phyloP scores from a whole-genome alignment of 2,888 invertebrate species.

The Spatulosminthurus flaviceps region DNA sequence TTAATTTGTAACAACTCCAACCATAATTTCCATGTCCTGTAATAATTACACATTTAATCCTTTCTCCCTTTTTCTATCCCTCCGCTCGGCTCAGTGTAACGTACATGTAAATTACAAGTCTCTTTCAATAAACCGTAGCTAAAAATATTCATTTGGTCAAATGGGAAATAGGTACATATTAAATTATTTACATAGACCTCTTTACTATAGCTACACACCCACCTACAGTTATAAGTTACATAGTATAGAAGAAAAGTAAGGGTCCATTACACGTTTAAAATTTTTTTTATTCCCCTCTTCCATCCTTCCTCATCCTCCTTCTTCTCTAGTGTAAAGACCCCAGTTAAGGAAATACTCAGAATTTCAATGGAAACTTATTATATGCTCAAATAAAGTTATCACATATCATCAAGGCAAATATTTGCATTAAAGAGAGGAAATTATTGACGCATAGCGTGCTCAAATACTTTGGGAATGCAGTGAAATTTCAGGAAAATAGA shows the following conservation, averaged over 20 bases:
- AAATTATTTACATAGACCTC: too few relatives aligned
- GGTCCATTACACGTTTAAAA: background rate
- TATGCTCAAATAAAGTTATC: conserved; percentile 11
- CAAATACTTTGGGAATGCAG: background rate
- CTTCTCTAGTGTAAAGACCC: background rate
- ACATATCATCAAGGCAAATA: background rate
- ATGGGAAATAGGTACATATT: too few relatives aligned
- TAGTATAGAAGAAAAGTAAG: too few relatives aligned
- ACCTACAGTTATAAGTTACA: too few relatives aligned
- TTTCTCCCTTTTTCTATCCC: too few relatives aligned
- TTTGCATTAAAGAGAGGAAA: background rate
- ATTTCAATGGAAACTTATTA: background rate
- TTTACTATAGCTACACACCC: too few relatives aligned
- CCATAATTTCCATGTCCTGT: background rate
- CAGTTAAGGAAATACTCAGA: background rate
- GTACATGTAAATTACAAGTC: too few relatives aligned
- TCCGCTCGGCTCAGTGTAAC: too few relatives aligned
- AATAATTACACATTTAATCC: too few relatives aligned
- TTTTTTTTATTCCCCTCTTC: background rate
- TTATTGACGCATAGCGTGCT: background rate
- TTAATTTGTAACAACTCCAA: background rate
- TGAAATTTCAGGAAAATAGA: background rate
- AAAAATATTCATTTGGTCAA: too few relatives aligned
- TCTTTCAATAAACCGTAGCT: too few relatives aligned
- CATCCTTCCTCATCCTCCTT: background rate